These are phyloP conservation scores for Gymnoscopelus microlampas DNA, from an alignment of 2,797 vertebrate species.

Conservation along the genomic window DNA sequence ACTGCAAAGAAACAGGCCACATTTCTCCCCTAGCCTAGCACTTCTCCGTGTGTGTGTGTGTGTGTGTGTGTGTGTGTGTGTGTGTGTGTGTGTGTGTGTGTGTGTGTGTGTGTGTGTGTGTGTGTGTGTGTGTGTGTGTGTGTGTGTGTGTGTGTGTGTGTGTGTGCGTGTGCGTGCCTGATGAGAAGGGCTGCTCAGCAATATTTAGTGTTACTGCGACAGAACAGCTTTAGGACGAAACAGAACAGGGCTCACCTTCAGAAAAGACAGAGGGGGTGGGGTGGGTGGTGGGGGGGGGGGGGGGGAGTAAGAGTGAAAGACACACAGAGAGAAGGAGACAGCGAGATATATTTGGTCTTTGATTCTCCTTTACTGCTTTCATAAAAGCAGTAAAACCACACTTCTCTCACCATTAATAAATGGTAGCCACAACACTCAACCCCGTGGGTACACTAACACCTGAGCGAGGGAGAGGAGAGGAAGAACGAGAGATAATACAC, in stretches of 20 bases:
- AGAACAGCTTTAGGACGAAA: conserved; percentile 73
- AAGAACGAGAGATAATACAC: too few species aligned
- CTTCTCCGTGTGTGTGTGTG: conserved; percentile 70
- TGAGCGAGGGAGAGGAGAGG: too few species aligned
- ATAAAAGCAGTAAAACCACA: not conserved
- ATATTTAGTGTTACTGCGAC: conserved; percentile 81
- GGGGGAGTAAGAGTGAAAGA: conserved; percentile 25
- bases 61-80: conserved; percentile 39
- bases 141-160: conserved; percentile 37
- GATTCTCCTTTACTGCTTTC: conserved; percentile 23
- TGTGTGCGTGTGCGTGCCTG: conserved; percentile 51
- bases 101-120: conserved; percentile 16
- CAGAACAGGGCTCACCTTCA: conserved; percentile 72
- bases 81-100: conserved; percentile 41
- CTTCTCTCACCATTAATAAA: conserved; percentile 1
- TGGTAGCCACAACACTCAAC: too few species aligned
- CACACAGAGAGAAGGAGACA: not conserved
- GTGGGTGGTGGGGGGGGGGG: conserved; percentile 30
- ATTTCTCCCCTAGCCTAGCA: conserved; percentile 80
- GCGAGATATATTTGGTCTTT: conserved; percentile 41
- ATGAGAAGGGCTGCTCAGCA: conserved; percentile 79
- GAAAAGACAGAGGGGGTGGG: conserved; percentile 57
- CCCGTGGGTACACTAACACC: too few species aligned
- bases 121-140: conserved; percentile 4
- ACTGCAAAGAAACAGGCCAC: conserved; percentile 78